Percentiles rank a stretch among this genome's conserved stretches.
Evolutionary conservation across 2,797 vertebrate species (phyloP).

Genomic region (Dallia pectoralis): DNA sequence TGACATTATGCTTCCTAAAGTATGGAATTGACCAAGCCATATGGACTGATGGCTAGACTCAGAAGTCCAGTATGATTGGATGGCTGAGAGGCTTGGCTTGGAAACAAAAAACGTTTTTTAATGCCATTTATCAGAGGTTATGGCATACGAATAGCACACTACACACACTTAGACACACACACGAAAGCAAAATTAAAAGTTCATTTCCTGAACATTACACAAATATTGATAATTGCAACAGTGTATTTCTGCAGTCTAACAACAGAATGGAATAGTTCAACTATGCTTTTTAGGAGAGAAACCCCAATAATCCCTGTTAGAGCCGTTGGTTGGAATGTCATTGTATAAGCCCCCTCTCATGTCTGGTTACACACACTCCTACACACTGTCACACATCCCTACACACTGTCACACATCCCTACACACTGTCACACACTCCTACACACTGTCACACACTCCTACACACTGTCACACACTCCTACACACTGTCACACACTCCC

Average conservation of each 20-base stretch:
- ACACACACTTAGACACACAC: neutral
- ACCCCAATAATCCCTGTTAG: slow-evolving; percentile 8
- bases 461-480: slow-evolving; percentile 12
- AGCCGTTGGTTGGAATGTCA: slow-evolving; percentile 23
- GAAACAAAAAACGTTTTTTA: neutral
- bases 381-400: neutral
- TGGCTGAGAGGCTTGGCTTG: neutral
- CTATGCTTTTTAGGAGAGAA: slow-evolving; percentile 21
- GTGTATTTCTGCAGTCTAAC: slow-evolving; percentile 24
- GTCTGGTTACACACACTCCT: slow-evolving; percentile 34
- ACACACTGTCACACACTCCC: slow-evolving; percentile 1
- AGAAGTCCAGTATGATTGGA: too few species aligned
- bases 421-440: slow-evolving; percentile 10
- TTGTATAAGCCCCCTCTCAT: slow-evolving; percentile 12
- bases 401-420: slow-evolving; percentile 8
- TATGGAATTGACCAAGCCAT: neutral
- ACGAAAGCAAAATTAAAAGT: neutral
- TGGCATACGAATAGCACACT: neutral
- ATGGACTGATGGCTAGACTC: too few species aligned
- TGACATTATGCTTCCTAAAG: neutral
- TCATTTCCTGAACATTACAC: neutral
- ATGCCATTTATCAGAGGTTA: slow-evolving; percentile 1
- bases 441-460: slow-evolving; percentile 4
- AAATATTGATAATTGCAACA: slow-evolving; percentile 28
- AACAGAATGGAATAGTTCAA: slow-evolving; percentile 31